Percentiles rank a stretch among this genome's conserved stretches.
Evolutionary conservation across 2,113 vertebrate species (phyloP).

Genomic region (Xiphophorus maculatus): DNA sequence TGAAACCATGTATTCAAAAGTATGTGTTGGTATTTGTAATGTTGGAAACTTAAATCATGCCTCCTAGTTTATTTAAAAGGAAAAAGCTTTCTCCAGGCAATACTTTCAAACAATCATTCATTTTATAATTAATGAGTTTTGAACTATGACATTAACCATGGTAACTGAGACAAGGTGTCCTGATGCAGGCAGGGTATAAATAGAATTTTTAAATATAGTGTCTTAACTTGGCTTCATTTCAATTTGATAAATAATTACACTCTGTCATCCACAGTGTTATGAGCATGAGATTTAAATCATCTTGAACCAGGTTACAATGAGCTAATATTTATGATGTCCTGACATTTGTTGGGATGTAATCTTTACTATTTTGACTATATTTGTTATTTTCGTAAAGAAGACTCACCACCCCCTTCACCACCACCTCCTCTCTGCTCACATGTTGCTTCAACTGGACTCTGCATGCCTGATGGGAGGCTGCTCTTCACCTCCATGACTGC

Average conservation of each 20-base stretch:
- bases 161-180: no score
- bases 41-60: no score
- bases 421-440: conserved; percentile 75
- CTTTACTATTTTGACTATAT: not conserved
- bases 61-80: no score
- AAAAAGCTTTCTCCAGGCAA: no score
- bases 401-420: conserved; percentile 65
- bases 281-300: not conserved
- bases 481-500: conserved; percentile 89
- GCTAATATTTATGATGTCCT: not conserved
- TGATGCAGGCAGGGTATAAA: no score
- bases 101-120: no score
- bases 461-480: conserved; percentile 85
- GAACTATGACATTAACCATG: no score
- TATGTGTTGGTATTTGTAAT: no score
- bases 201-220: no score
- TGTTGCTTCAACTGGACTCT: conserved; percentile 76
- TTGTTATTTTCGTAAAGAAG: not conserved
- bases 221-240: not conserved
- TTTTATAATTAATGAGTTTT: no score
- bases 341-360: not conserved
- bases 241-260: not conserved
- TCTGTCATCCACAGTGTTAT: not conserved
- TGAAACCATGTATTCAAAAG: no score
- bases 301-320: not conserved